Conservation (phyloP, 2,888 invertebrate species). For the Geotrupes spiniger region DNA sequence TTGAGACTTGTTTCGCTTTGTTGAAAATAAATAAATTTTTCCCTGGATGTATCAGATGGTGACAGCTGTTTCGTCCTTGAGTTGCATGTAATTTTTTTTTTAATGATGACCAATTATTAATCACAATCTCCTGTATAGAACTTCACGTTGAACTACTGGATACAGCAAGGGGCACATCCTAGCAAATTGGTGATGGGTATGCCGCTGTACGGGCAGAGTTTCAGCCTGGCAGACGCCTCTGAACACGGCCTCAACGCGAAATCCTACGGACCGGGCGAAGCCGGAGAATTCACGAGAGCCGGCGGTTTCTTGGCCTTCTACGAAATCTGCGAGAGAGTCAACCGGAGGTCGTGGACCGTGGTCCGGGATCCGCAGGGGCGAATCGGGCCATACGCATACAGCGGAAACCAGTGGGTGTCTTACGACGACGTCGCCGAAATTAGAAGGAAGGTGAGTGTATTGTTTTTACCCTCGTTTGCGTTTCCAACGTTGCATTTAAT, state of each 20-base stretch:
- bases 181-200: slow-evolving; percentile 70
- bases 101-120: not conserved
- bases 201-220: slow-evolving; percentile 76
- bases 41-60: too few species aligned
- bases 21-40: too few species aligned
- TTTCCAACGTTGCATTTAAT: not conserved
- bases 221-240: slow-evolving; percentile 58
- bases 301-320: slow-evolving; percentile 76
- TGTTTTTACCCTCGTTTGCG: not conserved
- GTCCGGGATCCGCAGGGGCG: slow-evolving; percentile 60
- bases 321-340: slow-evolving; percentile 66
- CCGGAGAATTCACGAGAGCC: slow-evolving; percentile 66
- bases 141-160: slow-evolving; percentile 71
- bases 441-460: slow-evolving; percentile 57
- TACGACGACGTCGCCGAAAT: slow-evolving; percentile 70
- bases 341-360: slow-evolving; percentile 59
- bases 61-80: too few species aligned
- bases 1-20: too few species aligned
- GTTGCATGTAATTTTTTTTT: too few species aligned
- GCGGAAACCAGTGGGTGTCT: slow-evolving; percentile 74
- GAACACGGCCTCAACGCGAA: slow-evolving; percentile 58
- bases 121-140: slow-evolving; percentile 51
- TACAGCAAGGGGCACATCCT: slow-evolving; percentile 61
- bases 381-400: slow-evolving; percentile 72
- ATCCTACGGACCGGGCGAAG: slow-evolving; percentile 64